Percentiles rank a stretch among this genome's conserved stretches.
These are phyloP conservation scores for Enteromius paludinosus DNA, from an alignment of 2,797 vertebrate genomes.

Conservation along the genomic window DNA sequence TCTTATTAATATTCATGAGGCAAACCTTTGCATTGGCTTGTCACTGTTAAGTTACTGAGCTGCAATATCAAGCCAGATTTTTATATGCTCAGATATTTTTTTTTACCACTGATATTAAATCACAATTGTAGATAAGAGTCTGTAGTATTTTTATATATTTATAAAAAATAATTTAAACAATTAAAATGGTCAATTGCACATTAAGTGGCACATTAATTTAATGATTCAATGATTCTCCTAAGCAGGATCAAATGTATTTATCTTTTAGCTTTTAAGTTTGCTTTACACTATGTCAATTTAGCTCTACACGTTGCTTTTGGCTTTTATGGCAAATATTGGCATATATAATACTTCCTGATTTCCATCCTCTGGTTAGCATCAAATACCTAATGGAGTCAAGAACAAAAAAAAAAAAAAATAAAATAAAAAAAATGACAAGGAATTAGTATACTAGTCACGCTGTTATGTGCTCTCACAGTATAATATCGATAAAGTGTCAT, in stretches of 20 bases:
- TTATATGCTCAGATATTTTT: neutral
- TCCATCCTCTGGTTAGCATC: neutral
- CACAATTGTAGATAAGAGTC: neutral
- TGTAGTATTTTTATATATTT: neutral
- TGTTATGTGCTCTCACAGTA: neutral
- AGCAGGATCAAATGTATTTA: neutral
- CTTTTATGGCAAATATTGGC: neutral
- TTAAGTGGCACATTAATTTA: too few species aligned
- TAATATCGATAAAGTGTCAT: conserved; percentile 57
- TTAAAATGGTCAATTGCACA: too few species aligned
- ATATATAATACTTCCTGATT: neutral
- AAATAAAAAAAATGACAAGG: neutral
- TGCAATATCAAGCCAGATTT: neutral
- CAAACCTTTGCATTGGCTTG: neutral
- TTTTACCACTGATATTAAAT: neutral
- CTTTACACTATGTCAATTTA: neutral
- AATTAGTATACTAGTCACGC: neutral
- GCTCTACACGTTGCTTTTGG: neutral
- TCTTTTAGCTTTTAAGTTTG: neutral
- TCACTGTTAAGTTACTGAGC: neutral
- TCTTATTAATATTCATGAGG: neutral
- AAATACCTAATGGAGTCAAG: neutral
- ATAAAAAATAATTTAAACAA: too few species aligned
- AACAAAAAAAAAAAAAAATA: neutral
- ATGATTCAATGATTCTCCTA: too few species aligned